Conservation (phyloP, 2,888 invertebrate species). For the Cybosia mesomella region DNA sequence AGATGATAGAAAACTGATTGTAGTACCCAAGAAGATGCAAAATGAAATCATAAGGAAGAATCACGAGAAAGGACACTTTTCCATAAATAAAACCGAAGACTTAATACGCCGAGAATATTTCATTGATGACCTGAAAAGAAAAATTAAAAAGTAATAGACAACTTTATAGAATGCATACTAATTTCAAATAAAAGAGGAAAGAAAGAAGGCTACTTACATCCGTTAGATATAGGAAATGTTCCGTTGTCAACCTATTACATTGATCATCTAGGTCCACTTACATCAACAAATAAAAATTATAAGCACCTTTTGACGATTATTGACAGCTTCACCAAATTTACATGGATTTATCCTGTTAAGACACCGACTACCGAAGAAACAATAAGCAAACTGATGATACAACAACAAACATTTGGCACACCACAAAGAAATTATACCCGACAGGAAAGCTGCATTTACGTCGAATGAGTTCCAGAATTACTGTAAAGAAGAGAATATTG, state of each 20-base stretch:
- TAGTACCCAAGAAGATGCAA: too few species aligned
- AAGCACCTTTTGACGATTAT: constrained; percentile 17
- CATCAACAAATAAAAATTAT: constrained; percentile 13
- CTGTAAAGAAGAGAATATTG: constrained; percentile 14
- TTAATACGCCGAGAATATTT: too few species aligned
- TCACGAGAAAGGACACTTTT: constrained; percentile 47
- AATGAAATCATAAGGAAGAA: constrained; percentile 56
- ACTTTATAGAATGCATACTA: constrained; percentile 37
- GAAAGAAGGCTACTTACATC: constrained; percentile 16
- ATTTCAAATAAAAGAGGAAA: constrained; percentile 26
- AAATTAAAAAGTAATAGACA: constrained; percentile 39
- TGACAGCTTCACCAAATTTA: constrained; percentile 16
- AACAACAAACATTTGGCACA: constrained; percentile 17
- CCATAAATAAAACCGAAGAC: constrained; percentile 40
- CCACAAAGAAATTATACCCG: constrained; percentile 10
- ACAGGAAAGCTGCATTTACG: constrained; percentile 19
- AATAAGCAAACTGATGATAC: constrained; percentile 6
- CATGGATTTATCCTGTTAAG: constrained; percentile 19
- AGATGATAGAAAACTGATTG: background rate
- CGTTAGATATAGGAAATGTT: constrained; percentile 17
- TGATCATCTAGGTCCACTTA: constrained; percentile 19
- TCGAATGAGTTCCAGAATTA: too few species aligned
- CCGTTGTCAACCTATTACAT: constrained; percentile 14
- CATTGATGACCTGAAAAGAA: too few species aligned
- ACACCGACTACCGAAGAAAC: constrained; percentile 15